Conservation (phyloP, 2,888 invertebrate genomes). For the Criorhina ranunculi region DNA sequence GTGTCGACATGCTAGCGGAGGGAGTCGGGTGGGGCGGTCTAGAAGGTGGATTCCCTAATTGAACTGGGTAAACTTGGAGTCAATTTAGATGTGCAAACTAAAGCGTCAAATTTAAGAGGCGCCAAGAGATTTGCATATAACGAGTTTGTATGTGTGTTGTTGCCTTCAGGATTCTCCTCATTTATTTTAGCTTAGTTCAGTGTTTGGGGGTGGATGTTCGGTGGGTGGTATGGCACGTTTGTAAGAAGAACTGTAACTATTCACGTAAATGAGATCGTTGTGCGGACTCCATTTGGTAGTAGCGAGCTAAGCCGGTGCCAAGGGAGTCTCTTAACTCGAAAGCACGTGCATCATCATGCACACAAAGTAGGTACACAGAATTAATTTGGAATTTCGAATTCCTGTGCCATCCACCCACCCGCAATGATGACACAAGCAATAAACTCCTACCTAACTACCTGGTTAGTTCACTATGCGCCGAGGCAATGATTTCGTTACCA, state of each 20-base stretch:
- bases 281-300: slow-evolving; percentile 12
- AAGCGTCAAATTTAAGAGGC: slow-evolving; percentile 74
- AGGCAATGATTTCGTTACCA: slow-evolving; percentile 70
- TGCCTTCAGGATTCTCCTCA: slow-evolving; percentile 29
- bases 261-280: slow-evolving; percentile 60
- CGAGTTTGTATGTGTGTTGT: slow-evolving; percentile 38
- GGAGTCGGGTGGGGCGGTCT: background rate
- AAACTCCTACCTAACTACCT: slow-evolving; percentile 66
- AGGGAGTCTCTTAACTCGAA: slow-evolving; percentile 63
- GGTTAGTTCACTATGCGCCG: slow-evolving; percentile 55
- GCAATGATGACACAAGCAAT: slow-evolving; percentile 51
- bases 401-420: slow-evolving; percentile 39
- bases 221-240: slow-evolving; percentile 4
- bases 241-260: slow-evolving; percentile 49
- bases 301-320: slow-evolving; percentile 1
- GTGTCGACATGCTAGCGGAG: background rate
- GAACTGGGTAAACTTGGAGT: slow-evolving; percentile 72
- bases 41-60: slow-evolving; percentile 65
- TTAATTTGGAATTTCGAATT: slow-evolving; percentile 69
- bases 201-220: background rate
- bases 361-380: slow-evolving; percentile 53
- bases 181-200: slow-evolving; percentile 41
- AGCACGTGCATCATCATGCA: slow-evolving; percentile 66
- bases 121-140: slow-evolving; percentile 71
- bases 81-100: slow-evolving; percentile 69